A percentile compares a stretch with the other conserved stretches of the same genome.
These are phyloP conservation scores for Lepisosteus osseus DNA, from an alignment of 2,113 vertebrate genomes.

Conservation along the genomic window DNA sequence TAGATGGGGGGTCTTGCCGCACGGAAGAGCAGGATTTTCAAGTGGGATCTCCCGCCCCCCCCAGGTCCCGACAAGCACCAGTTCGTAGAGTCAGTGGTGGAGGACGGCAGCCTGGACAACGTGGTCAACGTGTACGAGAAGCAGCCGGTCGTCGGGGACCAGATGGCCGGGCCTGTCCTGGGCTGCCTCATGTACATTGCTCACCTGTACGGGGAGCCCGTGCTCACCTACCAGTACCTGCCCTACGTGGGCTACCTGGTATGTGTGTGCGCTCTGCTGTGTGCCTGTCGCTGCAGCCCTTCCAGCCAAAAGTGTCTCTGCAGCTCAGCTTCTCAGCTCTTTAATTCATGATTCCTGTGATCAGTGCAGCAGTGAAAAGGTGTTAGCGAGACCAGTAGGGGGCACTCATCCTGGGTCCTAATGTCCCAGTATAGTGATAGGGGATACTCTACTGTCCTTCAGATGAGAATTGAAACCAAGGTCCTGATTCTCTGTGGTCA, in stretches of 20 bases:
- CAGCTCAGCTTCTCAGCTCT: no score
- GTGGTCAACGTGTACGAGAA: constrained; percentile 84
- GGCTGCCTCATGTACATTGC: constrained; percentile 89
- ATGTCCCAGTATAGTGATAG: no score
- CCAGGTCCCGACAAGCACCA: constrained; percentile 85
- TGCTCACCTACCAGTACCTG: constrained; percentile 95
- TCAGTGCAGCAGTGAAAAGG: no score
- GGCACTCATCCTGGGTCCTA: no score
- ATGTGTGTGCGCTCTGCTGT: constrained; percentile 23
- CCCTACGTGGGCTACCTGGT: constrained; percentile 97
- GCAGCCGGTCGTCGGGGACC: constrained; percentile 82
- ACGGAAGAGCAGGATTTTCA: no score
- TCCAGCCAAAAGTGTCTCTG: no score
- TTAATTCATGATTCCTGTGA: no score
- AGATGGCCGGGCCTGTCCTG: constrained; percentile 83
- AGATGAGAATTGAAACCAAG: no score
- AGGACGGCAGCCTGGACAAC: constrained; percentile 68
- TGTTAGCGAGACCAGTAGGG: no score
- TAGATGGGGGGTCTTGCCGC: no score
- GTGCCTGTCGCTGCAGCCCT: not conserved
- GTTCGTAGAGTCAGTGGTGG: constrained; percentile 64
- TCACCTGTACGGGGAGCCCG: constrained; percentile 91
- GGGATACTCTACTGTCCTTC: not conserved
- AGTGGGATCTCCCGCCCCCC: not conserved
- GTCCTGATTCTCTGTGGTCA: no score